These are phyloP conservation scores for Gymnobelideus leadbeateri DNA, from an alignment of 2,113 vertebrate genomes.

Conservation along the genomic window DNA sequence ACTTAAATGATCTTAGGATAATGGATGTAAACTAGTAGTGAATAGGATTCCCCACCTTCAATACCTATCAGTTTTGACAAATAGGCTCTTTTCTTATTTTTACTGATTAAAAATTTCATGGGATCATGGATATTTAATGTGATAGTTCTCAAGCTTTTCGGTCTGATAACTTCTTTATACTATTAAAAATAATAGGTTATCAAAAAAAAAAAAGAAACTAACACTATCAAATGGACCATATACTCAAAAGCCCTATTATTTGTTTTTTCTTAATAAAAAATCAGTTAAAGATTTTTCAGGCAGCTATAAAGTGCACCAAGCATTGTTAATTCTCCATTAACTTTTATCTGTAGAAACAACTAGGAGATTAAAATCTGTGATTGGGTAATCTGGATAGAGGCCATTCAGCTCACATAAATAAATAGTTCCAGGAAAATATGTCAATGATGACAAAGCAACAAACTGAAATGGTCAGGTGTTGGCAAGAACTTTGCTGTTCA, in stretches of 20 bases:
- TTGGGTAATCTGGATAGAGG: constrained; percentile 2
- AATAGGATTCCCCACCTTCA: neutral
- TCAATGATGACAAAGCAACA: constrained; percentile 40
- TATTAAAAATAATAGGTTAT: neutral
- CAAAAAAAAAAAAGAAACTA: no score
- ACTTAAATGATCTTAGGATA: neutral
- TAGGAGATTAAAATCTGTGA: neutral
- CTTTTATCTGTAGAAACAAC: constrained; percentile 19
- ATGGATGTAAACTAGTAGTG: neutral
- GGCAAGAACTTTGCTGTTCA: neutral
- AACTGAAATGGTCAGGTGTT: neutral
- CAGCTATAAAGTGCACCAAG: neutral
- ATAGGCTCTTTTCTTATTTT: neutral
- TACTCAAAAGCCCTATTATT: no score
- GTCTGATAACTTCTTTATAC: neutral
- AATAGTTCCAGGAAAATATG: constrained; percentile 27
- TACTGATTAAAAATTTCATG: neutral
- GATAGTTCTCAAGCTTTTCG: neutral
- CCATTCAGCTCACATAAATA: neutral
- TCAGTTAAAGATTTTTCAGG: neutral
- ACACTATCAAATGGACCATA: no score
- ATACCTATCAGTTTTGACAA: neutral
- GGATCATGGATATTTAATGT: neutral
- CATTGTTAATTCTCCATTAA: constrained; percentile 12
- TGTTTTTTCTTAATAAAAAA: no score